A percentile compares a stretch with the other conserved stretches of the same genome.
phyloP scores from a whole-genome alignment of 2,888 invertebrate genomes.

The Hirtodrosophila confusa region DNA sequence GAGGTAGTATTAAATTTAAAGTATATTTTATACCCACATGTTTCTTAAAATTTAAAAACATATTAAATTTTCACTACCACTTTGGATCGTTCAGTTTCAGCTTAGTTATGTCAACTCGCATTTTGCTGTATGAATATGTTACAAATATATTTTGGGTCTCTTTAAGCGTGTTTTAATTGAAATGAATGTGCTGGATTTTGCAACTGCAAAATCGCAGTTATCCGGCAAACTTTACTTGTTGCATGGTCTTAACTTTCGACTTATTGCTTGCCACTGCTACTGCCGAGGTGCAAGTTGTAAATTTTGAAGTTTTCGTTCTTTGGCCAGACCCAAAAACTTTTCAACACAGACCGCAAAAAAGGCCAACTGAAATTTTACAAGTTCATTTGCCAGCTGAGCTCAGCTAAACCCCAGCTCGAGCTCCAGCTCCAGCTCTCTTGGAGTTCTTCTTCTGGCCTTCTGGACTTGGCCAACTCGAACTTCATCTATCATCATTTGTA shows the following conservation, averaged over 20 bases:
- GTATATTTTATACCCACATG: too few relatives aligned
- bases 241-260: slow-evolving; percentile 41
- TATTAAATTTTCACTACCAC: too few relatives aligned
- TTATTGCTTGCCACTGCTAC: slow-evolving; percentile 27
- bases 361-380: slow-evolving; percentile 51
- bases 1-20: too few relatives aligned
- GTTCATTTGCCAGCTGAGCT: slow-evolving; percentile 55
- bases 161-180: slow-evolving; percentile 50
- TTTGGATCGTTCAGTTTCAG: background rate
- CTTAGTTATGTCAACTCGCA: background rate
- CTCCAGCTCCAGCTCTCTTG: slow-evolving; percentile 24
- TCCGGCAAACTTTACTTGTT: slow-evolving; percentile 46
- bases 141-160: background rate
- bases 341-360: slow-evolving; percentile 29
- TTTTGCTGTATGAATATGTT: slow-evolving; percentile 5
- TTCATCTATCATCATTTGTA: slow-evolving; percentile 62
- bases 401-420: slow-evolving; percentile 42
- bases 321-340: slow-evolving; percentile 42
- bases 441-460: slow-evolving; percentile 36
- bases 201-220: slow-evolving; percentile 2
- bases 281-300: slow-evolving; percentile 48
- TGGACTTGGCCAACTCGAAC: slow-evolving; percentile 14
- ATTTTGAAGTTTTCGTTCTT: slow-evolving; percentile 43
- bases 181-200: slow-evolving; percentile 38
- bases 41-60: too few relatives aligned